Conservation (phyloP, 2,113 vertebrate species). For the Spea multiplicata region DNA sequence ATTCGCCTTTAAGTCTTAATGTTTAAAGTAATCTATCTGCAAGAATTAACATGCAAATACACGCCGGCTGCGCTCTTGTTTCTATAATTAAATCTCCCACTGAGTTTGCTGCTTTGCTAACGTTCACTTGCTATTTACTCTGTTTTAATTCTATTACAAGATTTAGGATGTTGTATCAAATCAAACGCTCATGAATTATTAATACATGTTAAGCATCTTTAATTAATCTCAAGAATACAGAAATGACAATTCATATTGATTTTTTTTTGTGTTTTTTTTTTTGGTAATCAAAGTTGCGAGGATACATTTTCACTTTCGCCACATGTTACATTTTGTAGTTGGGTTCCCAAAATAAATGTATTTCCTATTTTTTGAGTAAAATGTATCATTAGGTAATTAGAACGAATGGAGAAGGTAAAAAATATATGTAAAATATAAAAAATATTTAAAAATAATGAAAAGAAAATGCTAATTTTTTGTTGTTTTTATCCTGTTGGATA, state of each 20-base stretch:
- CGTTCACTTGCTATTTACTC: conserved; percentile 64
- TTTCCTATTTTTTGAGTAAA: too few relatives aligned
- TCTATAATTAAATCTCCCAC: conserved; percentile 60
- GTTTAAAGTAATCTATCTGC: neutral
- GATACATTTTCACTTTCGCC: too few relatives aligned
- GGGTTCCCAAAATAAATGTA: too few relatives aligned
- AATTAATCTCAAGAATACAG: conserved; percentile 62
- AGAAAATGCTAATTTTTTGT: too few relatives aligned
- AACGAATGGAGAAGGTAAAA: too few relatives aligned
- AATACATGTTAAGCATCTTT: conserved; percentile 59
- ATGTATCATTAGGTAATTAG: too few relatives aligned
- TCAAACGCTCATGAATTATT: conserved; percentile 62
- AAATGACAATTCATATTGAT: conserved; percentile 56
- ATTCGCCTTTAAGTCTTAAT: too few relatives aligned
- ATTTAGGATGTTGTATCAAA: conserved; percentile 61
- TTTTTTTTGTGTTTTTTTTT: conserved; percentile 4
- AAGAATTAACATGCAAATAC: conserved; percentile 59
- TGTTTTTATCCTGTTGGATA: too few relatives aligned
- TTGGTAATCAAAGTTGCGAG: too few relatives aligned
- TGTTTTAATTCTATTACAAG: conserved; percentile 62
- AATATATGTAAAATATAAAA: too few relatives aligned
- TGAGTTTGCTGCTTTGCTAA: conserved; percentile 53
- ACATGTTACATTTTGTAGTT: too few relatives aligned
- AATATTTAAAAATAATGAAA: too few relatives aligned
- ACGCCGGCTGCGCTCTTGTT: conserved; percentile 56